Evolutionary conservation across 2,888 invertebrate species (phyloP).

Genomic region (Gastrophysa polygoni): DNA sequence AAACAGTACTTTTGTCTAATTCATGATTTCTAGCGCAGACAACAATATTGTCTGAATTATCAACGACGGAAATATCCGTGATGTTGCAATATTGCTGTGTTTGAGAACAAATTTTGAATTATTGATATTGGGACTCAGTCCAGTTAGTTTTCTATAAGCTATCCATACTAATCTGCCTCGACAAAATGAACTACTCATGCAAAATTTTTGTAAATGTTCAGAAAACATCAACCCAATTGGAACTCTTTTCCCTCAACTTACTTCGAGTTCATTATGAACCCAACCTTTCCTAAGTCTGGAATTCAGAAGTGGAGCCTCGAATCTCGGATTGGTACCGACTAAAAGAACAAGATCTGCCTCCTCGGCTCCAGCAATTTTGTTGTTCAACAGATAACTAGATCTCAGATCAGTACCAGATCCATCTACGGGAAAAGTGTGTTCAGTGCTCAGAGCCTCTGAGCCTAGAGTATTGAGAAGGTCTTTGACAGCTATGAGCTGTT

Average conservation of each 20-base stretch:
- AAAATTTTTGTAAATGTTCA: too few relatives aligned
- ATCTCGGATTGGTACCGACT: constrained; percentile 95
- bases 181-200: too few relatives aligned
- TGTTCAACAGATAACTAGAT: constrained; percentile 91
- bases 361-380: constrained; percentile 87
- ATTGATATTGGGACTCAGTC: too few relatives aligned
- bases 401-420: constrained; percentile 86
- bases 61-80: too few relatives aligned
- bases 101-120: too few relatives aligned
- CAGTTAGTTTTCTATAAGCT: too few relatives aligned
- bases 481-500: constrained; percentile 88
- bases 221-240: too few relatives aligned
- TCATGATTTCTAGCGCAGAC: too few relatives aligned
- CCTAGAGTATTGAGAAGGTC: constrained; percentile 89
- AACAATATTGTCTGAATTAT: too few relatives aligned
- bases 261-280: constrained; percentile 88
- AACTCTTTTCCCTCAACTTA: constrained; percentile 39
- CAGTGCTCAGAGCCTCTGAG: constrained; percentile 86
- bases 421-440: constrained; percentile 84
- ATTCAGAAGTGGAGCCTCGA: constrained; percentile 96
- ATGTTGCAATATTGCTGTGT: too few relatives aligned
- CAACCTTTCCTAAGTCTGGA: constrained; percentile 94
- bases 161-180: too few relatives aligned
- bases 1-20: too few relatives aligned
- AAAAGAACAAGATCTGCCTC: constrained; percentile 91